These are phyloP conservation scores for Elaphurus davidianus DNA, from an alignment of 2,113 vertebrate species.

Conservation along the genomic window DNA sequence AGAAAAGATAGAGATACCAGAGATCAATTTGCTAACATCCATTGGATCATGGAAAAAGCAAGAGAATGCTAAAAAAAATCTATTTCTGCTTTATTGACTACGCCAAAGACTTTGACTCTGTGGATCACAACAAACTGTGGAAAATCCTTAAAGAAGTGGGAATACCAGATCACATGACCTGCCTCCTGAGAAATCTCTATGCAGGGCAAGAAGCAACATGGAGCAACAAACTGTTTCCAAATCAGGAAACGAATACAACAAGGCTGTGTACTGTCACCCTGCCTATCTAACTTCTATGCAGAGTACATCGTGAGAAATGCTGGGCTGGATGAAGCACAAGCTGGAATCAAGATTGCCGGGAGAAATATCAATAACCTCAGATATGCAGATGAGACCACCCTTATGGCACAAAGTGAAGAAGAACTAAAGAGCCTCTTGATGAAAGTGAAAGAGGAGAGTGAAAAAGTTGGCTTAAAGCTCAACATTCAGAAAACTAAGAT, in stretches of 20 bases:
- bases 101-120: rapidly evolving
- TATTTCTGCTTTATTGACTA: neutral
- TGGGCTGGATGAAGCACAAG: neutral
- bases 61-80: neutral
- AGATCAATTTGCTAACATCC: neutral
- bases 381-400: neutral
- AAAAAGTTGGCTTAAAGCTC: neutral
- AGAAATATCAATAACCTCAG: neutral
- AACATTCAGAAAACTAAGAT: neutral
- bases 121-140: neutral
- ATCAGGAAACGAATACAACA: neutral
- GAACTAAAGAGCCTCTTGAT: neutral
- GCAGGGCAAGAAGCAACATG: neutral
- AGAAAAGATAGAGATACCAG: neutral
- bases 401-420: neutral
- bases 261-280: neutral
- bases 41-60: neutral
- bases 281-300: neutral
- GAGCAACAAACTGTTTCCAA: neutral
- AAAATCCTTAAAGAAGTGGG: neutral
- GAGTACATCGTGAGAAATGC: neutral
- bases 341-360: neutral
- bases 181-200: neutral
- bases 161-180: neutral
- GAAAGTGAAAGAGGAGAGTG: neutral